Base-by-base conservation (phyloP, 2,797 vertebrate genomes). In the Crotalus adamanteus region DNA sequence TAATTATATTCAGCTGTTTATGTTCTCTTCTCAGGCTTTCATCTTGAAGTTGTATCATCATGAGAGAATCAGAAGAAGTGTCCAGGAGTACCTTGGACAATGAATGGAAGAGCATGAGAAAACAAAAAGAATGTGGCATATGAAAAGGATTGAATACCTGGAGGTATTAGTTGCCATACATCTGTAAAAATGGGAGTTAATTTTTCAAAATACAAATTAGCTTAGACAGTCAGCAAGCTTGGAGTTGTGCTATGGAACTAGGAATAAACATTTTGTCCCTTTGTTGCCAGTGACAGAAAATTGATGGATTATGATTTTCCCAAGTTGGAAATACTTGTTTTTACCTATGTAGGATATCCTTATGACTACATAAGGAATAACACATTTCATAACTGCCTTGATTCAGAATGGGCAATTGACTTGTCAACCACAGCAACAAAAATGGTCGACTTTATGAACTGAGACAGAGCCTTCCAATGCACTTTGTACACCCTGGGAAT, bases 371-470 rank as follows among this genome's bases (percentile, higher is more conserved):
- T 96, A 97, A 97, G 96, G 96, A 97, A 95, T 96, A 97, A 96
- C 96, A 95, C 95, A 92, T 97, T 97, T 95, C 95, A 94, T 96
- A 97, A 96, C 98, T 97, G 97, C 98, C 96, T 95, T 96, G 97
- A 97, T 97, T 97, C 98, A 97, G 98, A 97, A 98, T 98, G 98
- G 97, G 98, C 98, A 97, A 98, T 97, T 98, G 97, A 97, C 92
- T 97, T 96, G 93, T 97, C 97, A 95, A 97, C 85, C 96, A 96
- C 92, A 94, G 20, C 73, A 25, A 47, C 78, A 90, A 95, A 97
- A 97, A 99, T 98, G 98, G 98, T 97, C 98, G 97, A 98, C 97
- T 97, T 98, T 96, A 96, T 98, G 98, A 98, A 98, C 98, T 98
- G 98, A 99, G 98, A 98, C 94, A 93, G 97, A 98, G 96, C 96